Base-by-base conservation (phyloP, 2,797 vertebrate species). In the Myotis daubentonii region DNA sequence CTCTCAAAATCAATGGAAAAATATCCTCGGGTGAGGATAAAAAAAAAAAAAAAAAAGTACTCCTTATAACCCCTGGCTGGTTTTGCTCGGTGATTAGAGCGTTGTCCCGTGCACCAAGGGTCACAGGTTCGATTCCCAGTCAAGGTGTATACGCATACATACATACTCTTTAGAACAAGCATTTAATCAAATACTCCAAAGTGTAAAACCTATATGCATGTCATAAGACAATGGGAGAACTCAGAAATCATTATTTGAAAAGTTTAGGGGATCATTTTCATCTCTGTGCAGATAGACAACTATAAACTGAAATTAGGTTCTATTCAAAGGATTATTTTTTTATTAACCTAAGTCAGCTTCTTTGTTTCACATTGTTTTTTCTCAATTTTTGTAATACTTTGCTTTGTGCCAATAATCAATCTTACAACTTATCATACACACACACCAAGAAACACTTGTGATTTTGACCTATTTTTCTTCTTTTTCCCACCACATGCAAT, bases 161-260 rank as follows among this genome's bases (percentile, higher is more conserved):
- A 47, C 5, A 75, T 28, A 91, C 25, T 80, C 65, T 93, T 78
- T 78, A 78, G 33, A 92, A 92, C 33, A 79, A 92, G 19, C 33
- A 90, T 68, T 89, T 65, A 75, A 76, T 8, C 33, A 87, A 87
- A 90, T 33, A 90, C 12, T 83, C 80, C 51, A n/a, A 92, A 90
- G 44, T 83, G 62, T 76, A 83, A 92, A 75, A n/a, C 5, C 25
- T 57, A 47, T 11, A 66, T 33, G 19, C 57, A 93, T 53, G 36
- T 16, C 25, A 92, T 16, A 78, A 76, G 23, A 38, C 81, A 92
- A 76, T 49, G 78, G 60, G 19, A 89, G 51, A 89, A 87, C 22
- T 33, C 16, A 89, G 80, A 81, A 74, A 62, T 53, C 44, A 91
- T 13, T 93, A 70, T 38, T 41, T 16, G n/a, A 85, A 68, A 38